These are phyloP conservation scores for Engystomops pustulosus DNA, from an alignment of 2,113 vertebrate genomes.

Conservation along the genomic window DNA sequence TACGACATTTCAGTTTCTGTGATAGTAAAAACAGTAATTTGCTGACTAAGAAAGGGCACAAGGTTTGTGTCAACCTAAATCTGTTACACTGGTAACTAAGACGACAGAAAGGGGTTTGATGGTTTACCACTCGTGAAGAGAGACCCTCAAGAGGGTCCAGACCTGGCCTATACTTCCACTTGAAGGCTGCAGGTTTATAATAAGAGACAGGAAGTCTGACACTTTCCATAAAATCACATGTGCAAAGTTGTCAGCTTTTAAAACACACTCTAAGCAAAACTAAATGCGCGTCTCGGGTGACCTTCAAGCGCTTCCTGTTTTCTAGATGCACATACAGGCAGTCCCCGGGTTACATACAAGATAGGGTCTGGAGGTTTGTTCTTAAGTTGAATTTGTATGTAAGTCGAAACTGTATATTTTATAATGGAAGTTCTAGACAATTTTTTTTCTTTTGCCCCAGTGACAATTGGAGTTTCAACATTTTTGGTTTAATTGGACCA, in stretches of 20 bases:
- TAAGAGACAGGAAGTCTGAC: slow-evolving; percentile 34
- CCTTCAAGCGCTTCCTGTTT: slow-evolving; percentile 31
- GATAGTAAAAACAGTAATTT: neutral
- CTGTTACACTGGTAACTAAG: neutral
- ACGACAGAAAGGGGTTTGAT: neutral
- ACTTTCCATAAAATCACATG: slow-evolving; percentile 13
- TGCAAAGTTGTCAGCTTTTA: neutral
- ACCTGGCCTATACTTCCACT: neutral
- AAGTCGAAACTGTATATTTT: no score
- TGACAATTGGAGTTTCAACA: no score
- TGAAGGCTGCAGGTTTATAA: neutral
- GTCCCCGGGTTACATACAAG: no score
- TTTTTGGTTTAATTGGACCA: no score
- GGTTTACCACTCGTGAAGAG: neutral
- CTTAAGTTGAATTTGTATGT: no score
- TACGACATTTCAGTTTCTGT: neutral
- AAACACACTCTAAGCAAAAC: neutral
- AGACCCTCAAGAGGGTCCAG: neutral
- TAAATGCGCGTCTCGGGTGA: neutral
- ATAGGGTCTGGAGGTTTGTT: no score
- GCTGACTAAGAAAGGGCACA: neutral
- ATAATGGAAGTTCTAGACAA: no score
- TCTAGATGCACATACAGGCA: neutral
- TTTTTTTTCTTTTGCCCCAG: no score
- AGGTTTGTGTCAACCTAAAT: neutral